A percentile compares a stretch with the other conserved stretches of the same genome.
Evolutionary conservation across 2,797 vertebrate genomes (phyloP).

Genomic region (Oreortyx pictus): DNA sequence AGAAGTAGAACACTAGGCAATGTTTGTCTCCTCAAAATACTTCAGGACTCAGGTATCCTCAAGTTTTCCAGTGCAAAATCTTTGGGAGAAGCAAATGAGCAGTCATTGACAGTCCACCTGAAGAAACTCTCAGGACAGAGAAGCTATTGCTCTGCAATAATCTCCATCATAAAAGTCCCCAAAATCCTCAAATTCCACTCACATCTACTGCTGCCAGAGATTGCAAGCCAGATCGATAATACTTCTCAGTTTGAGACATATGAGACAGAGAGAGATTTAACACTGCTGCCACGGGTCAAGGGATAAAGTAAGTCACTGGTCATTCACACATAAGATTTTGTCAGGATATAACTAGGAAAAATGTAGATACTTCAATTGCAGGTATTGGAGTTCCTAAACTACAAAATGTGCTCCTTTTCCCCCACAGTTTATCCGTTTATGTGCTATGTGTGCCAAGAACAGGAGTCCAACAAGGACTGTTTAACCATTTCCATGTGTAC

Average conservation of each 20-base stretch:
- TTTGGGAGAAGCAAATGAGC: neutral
- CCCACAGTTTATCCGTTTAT: conserved; percentile 10
- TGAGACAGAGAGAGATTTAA: conserved; percentile 52
- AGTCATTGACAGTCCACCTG: neutral
- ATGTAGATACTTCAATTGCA: neutral
- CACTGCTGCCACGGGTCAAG: neutral
- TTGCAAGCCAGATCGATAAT: conserved; percentile 54
- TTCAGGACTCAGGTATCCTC: neutral
- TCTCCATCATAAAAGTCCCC: conserved; percentile 42
- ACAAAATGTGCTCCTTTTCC: neutral
- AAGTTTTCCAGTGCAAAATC: neutral
- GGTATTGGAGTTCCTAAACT: neutral
- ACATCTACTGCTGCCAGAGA: conserved; percentile 34
- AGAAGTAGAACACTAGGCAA: neutral
- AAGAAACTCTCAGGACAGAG: neutral
- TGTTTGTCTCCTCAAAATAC: neutral
- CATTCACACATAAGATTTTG: neutral
- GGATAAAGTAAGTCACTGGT: conserved; percentile 25
- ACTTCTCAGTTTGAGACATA: neutral
- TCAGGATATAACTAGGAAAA: neutral
- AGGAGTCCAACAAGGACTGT: conserved; percentile 59
- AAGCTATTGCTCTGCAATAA: neutral
- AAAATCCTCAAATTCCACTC: conserved; percentile 48
- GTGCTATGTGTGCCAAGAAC: conserved; percentile 62
- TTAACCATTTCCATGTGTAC: conserved; percentile 22